Evolutionary conservation across 2,113 vertebrate genomes (phyloP).

Genomic region (Gopherus evgoodei): DNA sequence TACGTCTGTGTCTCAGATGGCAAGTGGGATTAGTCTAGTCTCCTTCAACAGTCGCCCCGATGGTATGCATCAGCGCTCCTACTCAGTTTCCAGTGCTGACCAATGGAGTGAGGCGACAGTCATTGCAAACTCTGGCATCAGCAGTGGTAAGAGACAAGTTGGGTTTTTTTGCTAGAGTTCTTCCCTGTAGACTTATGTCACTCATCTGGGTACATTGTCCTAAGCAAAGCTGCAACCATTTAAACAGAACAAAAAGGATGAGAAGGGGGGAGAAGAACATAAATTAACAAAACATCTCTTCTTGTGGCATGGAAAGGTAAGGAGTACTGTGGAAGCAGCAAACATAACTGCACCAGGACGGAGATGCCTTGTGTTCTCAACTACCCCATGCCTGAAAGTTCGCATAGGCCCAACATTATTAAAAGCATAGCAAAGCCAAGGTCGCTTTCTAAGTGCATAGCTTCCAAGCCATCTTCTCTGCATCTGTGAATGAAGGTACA

Average conservation of each 20-base stretch:
- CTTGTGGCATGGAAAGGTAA: background rate
- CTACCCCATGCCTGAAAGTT: background rate
- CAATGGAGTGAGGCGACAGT: conserved; percentile 97
- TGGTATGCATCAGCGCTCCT: conserved; percentile 96
- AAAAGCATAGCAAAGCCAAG: background rate
- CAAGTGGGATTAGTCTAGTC: conserved; percentile 91
- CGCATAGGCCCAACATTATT: background rate
- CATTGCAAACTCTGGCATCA: conserved; percentile 96
- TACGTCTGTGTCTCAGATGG: conserved; percentile 93
- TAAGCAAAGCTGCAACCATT: background rate
- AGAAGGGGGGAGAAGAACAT: fast-evolving
- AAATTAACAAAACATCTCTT: fast-evolving
- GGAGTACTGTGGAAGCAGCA: background rate
- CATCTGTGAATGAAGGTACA: background rate
- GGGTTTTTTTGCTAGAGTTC: background rate
- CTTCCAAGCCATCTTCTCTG: background rate
- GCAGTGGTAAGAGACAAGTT: conserved; percentile 87
- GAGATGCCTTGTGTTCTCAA: background rate
- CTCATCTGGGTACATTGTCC: background rate
- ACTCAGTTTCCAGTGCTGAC: conserved; percentile 97
- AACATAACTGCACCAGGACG: background rate
- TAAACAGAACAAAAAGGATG: background rate
- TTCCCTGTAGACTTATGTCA: background rate
- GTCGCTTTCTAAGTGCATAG: background rate
- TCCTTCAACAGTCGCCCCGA: conserved; percentile 93